phyloP scores from a whole-genome alignment of 2,113 vertebrate species.

The Cyprinus carpio region DNA sequence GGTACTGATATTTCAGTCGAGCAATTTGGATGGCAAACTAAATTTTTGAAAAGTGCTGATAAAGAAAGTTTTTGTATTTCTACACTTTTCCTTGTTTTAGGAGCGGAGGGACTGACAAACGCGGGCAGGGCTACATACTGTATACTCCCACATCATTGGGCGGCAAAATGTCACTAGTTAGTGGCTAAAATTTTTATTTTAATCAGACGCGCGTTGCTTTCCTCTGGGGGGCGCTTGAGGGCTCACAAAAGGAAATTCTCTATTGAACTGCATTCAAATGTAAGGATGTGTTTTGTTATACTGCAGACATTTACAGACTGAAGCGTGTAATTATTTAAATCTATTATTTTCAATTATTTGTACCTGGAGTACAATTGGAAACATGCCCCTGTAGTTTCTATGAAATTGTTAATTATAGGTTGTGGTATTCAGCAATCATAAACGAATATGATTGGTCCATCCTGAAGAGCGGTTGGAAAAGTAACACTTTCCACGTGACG shows the following conservation, averaged over 20 bases:
- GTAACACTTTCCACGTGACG: not conserved
- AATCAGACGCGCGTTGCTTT: not conserved
- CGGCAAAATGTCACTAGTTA: not conserved
- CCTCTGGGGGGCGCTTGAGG: not conserved
- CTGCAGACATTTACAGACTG: not conserved
- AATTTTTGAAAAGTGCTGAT: not conserved
- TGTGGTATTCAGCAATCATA: not conserved
- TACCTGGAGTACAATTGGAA: not conserved
- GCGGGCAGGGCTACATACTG: constrained; percentile 44
- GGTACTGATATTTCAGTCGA: no score
- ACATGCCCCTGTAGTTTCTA: no score
- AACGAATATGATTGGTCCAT: not conserved
- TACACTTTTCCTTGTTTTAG: constrained; percentile 35
- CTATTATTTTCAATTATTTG: not conserved
- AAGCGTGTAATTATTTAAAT: not conserved
- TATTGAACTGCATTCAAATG: not conserved
- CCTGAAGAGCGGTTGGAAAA: not conserved
- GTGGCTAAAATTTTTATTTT: not conserved
- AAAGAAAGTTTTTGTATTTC: constrained; percentile 14
- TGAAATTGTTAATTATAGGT: not conserved
- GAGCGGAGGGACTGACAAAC: constrained; percentile 42
- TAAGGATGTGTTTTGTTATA: not conserved
- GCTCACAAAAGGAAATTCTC: not conserved
- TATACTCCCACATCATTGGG: constrained; percentile 43
- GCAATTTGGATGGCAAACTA: not conserved